Conservation (phyloP, 2,888 invertebrate genomes). For the Drosophila imparisetae region DNA sequence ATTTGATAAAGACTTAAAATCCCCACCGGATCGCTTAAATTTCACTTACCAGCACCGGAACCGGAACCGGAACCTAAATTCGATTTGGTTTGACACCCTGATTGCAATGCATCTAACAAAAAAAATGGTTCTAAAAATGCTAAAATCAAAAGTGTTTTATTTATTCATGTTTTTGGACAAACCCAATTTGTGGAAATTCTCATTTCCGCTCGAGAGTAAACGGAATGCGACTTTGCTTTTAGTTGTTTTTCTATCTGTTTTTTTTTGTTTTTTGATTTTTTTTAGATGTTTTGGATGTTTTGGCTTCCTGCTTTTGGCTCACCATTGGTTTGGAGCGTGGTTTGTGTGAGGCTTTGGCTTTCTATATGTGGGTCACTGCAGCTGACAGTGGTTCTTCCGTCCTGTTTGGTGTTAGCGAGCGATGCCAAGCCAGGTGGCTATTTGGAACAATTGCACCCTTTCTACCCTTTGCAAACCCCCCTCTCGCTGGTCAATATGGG, state of each 20-base stretch:
- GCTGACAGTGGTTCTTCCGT: conserved; percentile 24
- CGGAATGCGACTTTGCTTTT: conserved; percentile 17
- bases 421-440: conserved; percentile 72
- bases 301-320: conserved; percentile 33
- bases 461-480: not conserved
- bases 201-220: conserved; percentile 8
- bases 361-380: conserved; percentile 70
- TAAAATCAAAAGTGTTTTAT: conserved; percentile 3
- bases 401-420: conserved; percentile 15
- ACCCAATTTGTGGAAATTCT: conserved; percentile 1
- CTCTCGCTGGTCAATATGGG: conserved; percentile 39
- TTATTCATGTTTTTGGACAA: conserved; percentile 1
- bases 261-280: not conserved
- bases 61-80: not conserved
- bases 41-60: not conserved
- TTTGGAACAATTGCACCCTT: conserved; percentile 65
- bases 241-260: not conserved
- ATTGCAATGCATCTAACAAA: not conserved
- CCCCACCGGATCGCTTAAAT: not conserved
- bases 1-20: not conserved
- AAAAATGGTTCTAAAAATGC: not conserved
- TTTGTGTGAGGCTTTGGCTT: conserved; percentile 42
- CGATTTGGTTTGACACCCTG: not conserved
- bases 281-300: not conserved
- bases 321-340: conserved; percentile 53